A percentile compares a stretch with the other conserved stretches of the same genome.
phyloP scores from a whole-genome alignment of 2,113 vertebrate genomes.

The Heloderma charlesbogerti region DNA sequence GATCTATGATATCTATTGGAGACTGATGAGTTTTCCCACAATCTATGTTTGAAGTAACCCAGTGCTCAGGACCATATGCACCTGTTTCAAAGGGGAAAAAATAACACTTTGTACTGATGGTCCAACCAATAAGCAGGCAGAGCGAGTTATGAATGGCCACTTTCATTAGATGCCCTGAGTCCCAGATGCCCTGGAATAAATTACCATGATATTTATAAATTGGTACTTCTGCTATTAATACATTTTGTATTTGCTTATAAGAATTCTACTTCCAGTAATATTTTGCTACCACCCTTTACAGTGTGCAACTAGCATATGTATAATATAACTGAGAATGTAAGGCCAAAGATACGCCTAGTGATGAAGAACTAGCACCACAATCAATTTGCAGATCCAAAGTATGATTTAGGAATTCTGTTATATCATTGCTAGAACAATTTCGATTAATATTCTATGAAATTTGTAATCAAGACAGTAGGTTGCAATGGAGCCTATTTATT shows the following conservation, averaged over 20 bases:
- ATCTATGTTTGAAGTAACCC: slow-evolving; percentile 87
- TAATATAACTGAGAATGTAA: background rate
- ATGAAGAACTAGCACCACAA: background rate
- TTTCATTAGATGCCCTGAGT: background rate
- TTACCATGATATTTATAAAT: background rate
- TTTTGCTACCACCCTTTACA: background rate
- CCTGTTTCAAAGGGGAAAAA: slow-evolving; percentile 77
- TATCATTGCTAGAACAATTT: background rate
- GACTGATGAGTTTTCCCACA: slow-evolving; percentile 92
- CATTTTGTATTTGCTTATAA: background rate
- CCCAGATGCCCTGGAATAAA: background rate
- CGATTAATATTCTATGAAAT: background rate
- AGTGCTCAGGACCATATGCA: slow-evolving; percentile 91
- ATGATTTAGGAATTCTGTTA: background rate
- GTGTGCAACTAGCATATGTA: background rate
- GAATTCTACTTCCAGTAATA: background rate
- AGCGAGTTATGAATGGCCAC: background rate
- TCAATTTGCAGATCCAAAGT: background rate
- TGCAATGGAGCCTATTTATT: slow-evolving; percentile 52
- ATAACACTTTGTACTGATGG: slow-evolving; percentile 5
- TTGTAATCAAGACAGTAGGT: slow-evolving; percentile 42
- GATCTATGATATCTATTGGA: slow-evolving; percentile 91
- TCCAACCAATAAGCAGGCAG: background rate
- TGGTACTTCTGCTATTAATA: background rate
- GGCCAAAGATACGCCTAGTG: background rate